These are phyloP conservation scores for Orthosia gothica DNA, from an alignment of 2,888 invertebrate genomes.

Conservation along the genomic window DNA sequence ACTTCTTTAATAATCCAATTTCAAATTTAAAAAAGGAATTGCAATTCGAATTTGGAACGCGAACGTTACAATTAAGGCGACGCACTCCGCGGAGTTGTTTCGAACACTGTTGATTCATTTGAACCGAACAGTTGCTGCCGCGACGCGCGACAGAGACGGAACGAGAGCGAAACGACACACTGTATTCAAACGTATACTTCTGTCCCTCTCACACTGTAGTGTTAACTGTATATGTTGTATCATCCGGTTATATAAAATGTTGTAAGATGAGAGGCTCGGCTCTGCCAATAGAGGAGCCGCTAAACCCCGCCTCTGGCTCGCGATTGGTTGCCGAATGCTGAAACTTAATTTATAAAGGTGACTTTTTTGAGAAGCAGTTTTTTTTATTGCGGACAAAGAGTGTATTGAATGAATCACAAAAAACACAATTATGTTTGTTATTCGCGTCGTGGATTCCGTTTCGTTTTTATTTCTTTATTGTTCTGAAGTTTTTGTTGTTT, in stretches of 20 bases:
- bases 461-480: conserved; percentile 81
- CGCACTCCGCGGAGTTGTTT: conserved; percentile 81
- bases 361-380: conserved; percentile 90
- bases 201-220: conserved; percentile 84
- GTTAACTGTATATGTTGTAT: conserved; percentile 92
- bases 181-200: conserved; percentile 82
- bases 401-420: conserved; percentile 88
- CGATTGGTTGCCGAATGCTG: conserved; percentile 85
- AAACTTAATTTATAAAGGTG: conserved; percentile 91
- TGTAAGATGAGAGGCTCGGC: conserved; percentile 83
- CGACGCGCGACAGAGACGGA: conserved; percentile 77
- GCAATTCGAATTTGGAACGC: conserved; percentile 56
- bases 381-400: conserved; percentile 85
- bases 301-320: conserved; percentile 80
- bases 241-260: conserved; percentile 91
- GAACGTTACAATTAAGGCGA: conserved; percentile 78
- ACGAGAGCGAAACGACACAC: conserved; percentile 87
- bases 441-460: conserved; percentile 83
- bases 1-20: conserved; percentile 54
- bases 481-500: conserved; percentile 76
- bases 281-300: conserved; percentile 79
- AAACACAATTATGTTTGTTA: conserved; percentile 91
- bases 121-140: conserved; percentile 84
- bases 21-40: conserved; percentile 54
- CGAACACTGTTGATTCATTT: conserved; percentile 90